Conservation (phyloP, 2,113 vertebrate species). For the Meleagris gallopavo region DNA sequence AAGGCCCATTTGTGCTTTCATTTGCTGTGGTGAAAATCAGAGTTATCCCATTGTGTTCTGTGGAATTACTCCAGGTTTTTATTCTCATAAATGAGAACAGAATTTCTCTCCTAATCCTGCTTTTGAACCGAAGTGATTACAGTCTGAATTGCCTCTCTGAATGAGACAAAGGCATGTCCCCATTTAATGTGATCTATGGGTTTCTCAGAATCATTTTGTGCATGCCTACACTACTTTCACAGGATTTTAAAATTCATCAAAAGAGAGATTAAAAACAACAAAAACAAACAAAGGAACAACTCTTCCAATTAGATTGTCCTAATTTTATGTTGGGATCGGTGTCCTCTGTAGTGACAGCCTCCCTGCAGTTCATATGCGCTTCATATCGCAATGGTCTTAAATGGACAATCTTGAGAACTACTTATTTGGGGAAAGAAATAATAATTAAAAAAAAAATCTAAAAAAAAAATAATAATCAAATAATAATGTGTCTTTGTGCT, state of each 20-base stretch:
- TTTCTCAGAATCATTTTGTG: not conserved
- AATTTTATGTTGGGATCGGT: not conserved
- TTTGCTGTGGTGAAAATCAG: conserved; percentile 21
- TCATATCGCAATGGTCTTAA: not conserved
- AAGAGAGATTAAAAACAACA: not conserved
- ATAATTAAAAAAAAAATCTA: not conserved
- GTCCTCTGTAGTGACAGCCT: not conserved
- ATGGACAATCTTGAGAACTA: not conserved
- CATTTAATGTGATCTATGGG: not conserved
- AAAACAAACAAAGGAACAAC: not conserved
- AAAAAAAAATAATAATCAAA: conserved; percentile 32
- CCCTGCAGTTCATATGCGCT: not conserved
- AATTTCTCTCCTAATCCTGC: conserved; percentile 30
- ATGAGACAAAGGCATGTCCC: not conserved
- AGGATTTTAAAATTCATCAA: not conserved
- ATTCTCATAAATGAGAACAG: not conserved
- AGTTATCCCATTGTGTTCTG: conserved; percentile 30
- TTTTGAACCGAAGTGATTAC: conserved; percentile 16
- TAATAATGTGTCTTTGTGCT: conserved; percentile 6
- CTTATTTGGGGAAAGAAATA: not conserved
- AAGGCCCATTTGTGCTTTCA: conserved; percentile 35
- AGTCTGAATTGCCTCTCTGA: conserved; percentile 25
- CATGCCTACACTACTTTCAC: not conserved
- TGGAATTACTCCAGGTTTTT: conserved; percentile 31
- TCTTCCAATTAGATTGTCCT: not conserved